phyloP scores from a whole-genome alignment of 2,797 vertebrate species.

The Synaphobranchus kaupii region DNA sequence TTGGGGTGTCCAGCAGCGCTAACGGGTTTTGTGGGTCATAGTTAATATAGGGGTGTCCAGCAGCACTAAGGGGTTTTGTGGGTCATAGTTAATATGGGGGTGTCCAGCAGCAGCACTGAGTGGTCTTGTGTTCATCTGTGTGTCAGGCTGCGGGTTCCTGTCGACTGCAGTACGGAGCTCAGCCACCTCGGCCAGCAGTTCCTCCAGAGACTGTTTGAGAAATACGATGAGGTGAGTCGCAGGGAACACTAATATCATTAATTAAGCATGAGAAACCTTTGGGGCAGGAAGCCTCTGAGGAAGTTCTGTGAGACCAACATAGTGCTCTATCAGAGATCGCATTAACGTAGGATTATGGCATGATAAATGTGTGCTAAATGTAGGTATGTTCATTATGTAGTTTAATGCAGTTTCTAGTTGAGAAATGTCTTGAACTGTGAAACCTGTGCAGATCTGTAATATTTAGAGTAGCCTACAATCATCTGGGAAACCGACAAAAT shows the following conservation, averaged over 20 bases:
- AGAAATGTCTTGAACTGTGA: not conserved
- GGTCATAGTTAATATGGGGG: no score
- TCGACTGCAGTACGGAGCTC: slow-evolving; percentile 94
- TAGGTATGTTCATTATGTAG: not conserved
- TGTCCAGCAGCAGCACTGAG: no score
- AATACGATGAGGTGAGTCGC: slow-evolving; percentile 93
- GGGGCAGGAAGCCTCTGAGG: not conserved
- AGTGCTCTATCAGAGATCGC: not conserved
- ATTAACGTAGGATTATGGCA: not conserved
- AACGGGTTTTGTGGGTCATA: no score
- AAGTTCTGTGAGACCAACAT: not conserved
- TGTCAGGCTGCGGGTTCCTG: slow-evolving; percentile 87
- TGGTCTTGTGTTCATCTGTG: no score
- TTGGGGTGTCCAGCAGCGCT: no score
- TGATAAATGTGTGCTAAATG: not conserved
- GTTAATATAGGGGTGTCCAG: no score
- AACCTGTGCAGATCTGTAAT: no score
- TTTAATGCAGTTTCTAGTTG: not conserved
- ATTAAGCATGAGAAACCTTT: no score
- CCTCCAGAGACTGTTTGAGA: slow-evolving; percentile 97
- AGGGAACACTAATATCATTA: not conserved
- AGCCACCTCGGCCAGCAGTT: slow-evolving; percentile 98
- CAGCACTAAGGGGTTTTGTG: no score
- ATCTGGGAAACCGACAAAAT: not conserved
- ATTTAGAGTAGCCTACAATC: not conserved